These are phyloP conservation scores for Psilopogon haemacephalus DNA, from an alignment of 2,113 vertebrate genomes.

Conservation along the genomic window DNA sequence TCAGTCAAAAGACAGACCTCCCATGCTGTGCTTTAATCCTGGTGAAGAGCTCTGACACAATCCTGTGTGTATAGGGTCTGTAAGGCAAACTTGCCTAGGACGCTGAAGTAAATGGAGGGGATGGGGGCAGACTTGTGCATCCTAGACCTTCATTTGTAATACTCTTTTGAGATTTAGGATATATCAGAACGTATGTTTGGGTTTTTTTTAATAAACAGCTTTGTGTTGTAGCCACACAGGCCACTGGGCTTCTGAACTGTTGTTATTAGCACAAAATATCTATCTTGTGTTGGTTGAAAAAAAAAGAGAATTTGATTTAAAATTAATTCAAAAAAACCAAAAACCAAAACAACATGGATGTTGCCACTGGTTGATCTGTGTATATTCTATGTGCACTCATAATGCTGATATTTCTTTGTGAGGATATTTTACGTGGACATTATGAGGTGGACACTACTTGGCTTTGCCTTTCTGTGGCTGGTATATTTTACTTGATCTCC, in stretches of 20 bases:
- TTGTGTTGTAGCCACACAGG: neutral
- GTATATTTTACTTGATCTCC: neutral
- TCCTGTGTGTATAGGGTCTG: neutral
- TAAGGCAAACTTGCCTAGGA: neutral
- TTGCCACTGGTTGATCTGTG: neutral
- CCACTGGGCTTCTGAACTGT: neutral
- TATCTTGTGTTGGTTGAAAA: neutral
- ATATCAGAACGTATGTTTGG: neutral
- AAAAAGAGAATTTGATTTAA: neutral
- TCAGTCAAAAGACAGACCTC: neutral
- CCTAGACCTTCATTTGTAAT: neutral
- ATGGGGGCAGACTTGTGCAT: neutral
- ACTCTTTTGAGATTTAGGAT: neutral
- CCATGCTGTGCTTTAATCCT: neutral
- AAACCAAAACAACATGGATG: neutral
- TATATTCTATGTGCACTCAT: neutral
- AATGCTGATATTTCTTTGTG: neutral
- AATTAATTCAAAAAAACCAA: neutral
- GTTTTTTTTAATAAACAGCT: neutral
- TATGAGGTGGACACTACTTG: neutral
- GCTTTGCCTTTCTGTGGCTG: neutral
- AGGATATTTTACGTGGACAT: neutral
- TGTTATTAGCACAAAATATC: neutral
- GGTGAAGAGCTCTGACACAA: neutral
- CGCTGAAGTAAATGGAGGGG: neutral